Evolutionary conservation across 2,797 vertebrate genomes (phyloP).

Genomic region (Labroides dimidiatus): DNA sequence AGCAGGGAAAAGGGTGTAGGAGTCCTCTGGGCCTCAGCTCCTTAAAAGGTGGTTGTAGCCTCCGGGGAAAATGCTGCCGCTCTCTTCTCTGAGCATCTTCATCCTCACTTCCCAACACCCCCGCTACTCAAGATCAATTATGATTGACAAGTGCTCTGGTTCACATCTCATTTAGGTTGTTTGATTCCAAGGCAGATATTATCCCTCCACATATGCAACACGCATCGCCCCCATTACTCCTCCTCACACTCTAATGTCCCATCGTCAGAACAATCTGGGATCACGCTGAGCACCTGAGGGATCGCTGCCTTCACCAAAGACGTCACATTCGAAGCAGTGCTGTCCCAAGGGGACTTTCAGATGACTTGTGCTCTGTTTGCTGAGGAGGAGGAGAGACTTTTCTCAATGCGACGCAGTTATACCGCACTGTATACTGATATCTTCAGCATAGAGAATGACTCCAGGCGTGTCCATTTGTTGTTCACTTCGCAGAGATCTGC

Average conservation of each 20-base stretch:
- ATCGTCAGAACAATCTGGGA: slow-evolving; percentile 31
- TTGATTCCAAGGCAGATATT: slow-evolving; percentile 68
- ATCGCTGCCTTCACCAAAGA: slow-evolving; percentile 26
- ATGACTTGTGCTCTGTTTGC: slow-evolving; percentile 40
- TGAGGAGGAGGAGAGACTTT: slow-evolving; percentile 9
- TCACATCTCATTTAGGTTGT: slow-evolving; percentile 59
- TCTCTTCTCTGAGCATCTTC: slow-evolving; percentile 30
- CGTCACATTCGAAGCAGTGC: slow-evolving; percentile 23
- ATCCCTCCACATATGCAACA: neutral
- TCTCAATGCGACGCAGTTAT: slow-evolving; percentile 19
- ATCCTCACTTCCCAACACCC: slow-evolving; percentile 40
- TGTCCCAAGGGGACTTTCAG: slow-evolving; percentile 50
- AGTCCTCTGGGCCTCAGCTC: slow-evolving; percentile 52
- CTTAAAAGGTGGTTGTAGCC: slow-evolving; percentile 73
- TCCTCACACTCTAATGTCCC: slow-evolving; percentile 30
- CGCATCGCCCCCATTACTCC: neutral
- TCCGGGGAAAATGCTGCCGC: slow-evolving; percentile 55
- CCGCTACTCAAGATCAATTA: slow-evolving; percentile 71
- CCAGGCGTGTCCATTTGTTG: slow-evolving; percentile 30
- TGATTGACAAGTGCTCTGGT: slow-evolving; percentile 71
- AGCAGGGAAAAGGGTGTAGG: slow-evolving; percentile 51
- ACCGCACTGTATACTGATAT: slow-evolving; percentile 28
- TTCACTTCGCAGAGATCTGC: slow-evolving; percentile 42
- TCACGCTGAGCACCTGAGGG: slow-evolving; percentile 35
- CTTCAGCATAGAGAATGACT: slow-evolving; percentile 30